phyloP scores from a whole-genome alignment of 2,797 vertebrate genomes.

The Anabacerthia variegaticeps region DNA sequence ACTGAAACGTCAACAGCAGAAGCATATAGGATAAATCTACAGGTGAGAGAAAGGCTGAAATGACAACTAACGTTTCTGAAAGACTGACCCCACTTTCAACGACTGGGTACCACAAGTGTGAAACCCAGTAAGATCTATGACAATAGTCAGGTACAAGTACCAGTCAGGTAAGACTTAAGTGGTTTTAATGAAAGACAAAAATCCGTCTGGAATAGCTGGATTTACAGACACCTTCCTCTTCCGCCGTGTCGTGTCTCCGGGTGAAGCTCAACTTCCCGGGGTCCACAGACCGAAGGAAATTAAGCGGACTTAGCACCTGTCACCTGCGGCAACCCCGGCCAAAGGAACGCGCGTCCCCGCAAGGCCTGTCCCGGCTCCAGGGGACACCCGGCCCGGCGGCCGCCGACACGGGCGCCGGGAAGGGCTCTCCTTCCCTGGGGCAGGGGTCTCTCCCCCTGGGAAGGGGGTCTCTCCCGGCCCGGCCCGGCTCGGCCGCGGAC shows the following conservation, averaged over 20 bases:
- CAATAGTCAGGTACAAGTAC: accelerated
- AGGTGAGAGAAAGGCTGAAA: neutral
- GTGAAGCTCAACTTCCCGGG: neutral
- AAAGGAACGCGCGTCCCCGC: neutral
- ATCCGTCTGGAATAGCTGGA: neutral
- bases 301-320: neutral
- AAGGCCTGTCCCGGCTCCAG: neutral
- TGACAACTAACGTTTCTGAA: neutral
- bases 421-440: too few species aligned
- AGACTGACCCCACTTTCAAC: neutral
- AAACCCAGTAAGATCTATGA: neutral
- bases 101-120: accelerated
- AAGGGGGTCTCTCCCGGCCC: neutral
- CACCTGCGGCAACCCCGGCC: neutral
- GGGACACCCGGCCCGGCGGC: neutral
- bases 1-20: neutral
- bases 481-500: neutral
- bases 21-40: accelerated
- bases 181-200: neutral
- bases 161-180: neutral
- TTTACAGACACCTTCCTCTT: neutral
- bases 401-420: neutral
- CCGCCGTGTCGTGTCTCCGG: accelerated
- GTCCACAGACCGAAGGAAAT: neutral
- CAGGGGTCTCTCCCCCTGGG: neutral